Evolutionary conservation across 1,140 invertebrate species (phyloP), one percentile per base, ranked within the genome.

Genomic region (Eufriesea mexicana): DNA sequence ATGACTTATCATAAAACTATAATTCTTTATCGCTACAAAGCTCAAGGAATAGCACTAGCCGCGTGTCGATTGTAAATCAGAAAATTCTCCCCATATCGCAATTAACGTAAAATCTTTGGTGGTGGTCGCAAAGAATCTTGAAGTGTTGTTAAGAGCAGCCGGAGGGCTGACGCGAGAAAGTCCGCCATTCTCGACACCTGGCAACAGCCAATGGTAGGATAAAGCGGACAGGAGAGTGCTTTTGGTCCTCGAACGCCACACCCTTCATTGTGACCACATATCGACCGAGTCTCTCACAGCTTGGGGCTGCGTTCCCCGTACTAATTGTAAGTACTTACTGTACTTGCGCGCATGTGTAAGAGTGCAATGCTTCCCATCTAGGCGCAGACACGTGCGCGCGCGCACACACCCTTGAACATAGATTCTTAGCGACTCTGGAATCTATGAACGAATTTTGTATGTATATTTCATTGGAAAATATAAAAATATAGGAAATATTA

Each of bases 241-340:
- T 91, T 90, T 89, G 89, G 89, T 91, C 90, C 91, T 93, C 92
- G 88, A 93, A 92, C 86, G 93, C 93, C 93, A 93, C 93, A 93
- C 93, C 93, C 92, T 92, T 92, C 88, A 91, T 92, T 93, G 90
- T 93, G 90, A 86, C 88, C 91, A 90, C 81, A 91, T 93, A 93
- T 92, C 92, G 91, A 92, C 92, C 92, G 89, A 84, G 71, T 79
- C 66, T 80, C 73, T 82, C 79, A 68, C 79, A 42, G 79, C 79
- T 82, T 79, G 72, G 76, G 74, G 85, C 75, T 59, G 70, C 61
- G 70, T 70, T 79, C 70, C 59, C 61, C 54, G 67, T 72, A 79
- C 76, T 73, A 84, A 79, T 82, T 82, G 76, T 84, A 84, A 84
- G 76, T 79, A 76, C 73, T 79, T 57, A 47, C 45, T 18, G 64